These are phyloP conservation scores for Premnoplex brunnescens DNA, from an alignment of 2,797 vertebrate genomes.

Conservation along the genomic window DNA sequence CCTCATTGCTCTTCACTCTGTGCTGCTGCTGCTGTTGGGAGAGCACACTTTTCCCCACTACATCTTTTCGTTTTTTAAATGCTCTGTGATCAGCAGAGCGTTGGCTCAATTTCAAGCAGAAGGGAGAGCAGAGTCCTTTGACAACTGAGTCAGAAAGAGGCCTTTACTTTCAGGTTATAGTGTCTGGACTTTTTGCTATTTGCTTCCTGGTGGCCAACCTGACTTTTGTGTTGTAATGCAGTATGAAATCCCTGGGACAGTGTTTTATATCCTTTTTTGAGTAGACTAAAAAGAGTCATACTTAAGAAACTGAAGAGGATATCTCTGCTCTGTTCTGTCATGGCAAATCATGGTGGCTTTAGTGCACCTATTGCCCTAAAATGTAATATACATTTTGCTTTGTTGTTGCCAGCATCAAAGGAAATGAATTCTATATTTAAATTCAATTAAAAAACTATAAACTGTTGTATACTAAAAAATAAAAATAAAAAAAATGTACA, in stretches of 20 bases:
- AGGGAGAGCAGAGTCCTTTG: background rate
- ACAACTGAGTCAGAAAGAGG: background rate
- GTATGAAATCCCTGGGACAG: background rate
- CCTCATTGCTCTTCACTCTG: background rate
- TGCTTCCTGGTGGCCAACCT: background rate
- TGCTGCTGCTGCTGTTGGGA: background rate
- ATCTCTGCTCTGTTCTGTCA: background rate
- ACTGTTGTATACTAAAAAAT: background rate
- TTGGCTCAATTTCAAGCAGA: background rate
- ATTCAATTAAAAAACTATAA: background rate
- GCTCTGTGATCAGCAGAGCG: background rate
- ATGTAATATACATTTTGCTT: background rate
- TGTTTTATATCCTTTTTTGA: background rate
- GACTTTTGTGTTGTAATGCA: background rate
- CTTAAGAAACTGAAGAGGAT: background rate
- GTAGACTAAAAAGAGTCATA: background rate
- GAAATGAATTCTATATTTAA: background rate
- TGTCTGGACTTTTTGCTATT: background rate
- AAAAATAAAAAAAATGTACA: background rate
- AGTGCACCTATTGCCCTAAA: background rate
- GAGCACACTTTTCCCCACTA: fast-evolving
- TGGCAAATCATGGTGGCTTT: background rate
- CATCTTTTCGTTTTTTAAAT: background rate
- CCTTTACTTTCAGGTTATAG: background rate
- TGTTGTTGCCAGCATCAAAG: background rate